A percentile compares a stretch with the other conserved stretches of the same genome.
These are phyloP conservation scores for Lithophane socia DNA, from an alignment of 2,888 invertebrate species.

Conservation along the genomic window DNA sequence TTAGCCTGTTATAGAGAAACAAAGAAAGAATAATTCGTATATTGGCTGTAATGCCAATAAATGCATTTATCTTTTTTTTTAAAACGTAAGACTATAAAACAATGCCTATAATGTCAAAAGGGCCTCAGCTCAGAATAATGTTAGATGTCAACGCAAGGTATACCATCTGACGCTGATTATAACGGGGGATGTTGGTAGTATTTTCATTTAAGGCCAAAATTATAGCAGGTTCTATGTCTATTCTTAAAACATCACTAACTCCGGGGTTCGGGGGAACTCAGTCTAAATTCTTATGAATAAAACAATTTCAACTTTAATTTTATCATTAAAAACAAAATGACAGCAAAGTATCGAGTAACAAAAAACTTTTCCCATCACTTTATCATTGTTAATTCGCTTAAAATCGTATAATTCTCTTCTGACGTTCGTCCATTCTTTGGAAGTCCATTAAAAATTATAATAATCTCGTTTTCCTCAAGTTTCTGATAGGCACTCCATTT, in stretches of 20 bases:
- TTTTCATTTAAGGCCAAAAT: neutral
- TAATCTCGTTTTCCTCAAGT: conserved; percentile 26
- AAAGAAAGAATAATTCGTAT: too few relatives aligned
- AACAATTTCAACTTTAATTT: conserved; percentile 10
- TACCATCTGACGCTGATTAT: too few relatives aligned
- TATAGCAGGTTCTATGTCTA: neutral
- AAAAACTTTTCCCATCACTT: conserved; percentile 33
- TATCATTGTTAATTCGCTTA: conserved; percentile 50
- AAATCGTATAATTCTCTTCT: conserved; percentile 47
- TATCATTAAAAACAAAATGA: conserved; percentile 1
- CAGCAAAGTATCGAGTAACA: conserved; percentile 21
- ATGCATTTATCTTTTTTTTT: too few relatives aligned
- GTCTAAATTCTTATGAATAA: neutral
- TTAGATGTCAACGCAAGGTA: too few relatives aligned
- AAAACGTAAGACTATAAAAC: too few relatives aligned
- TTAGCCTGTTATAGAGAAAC: too few relatives aligned
- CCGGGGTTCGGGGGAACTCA: neutral
- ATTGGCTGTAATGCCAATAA: too few relatives aligned
- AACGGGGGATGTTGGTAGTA: neutral
- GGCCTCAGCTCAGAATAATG: too few relatives aligned
- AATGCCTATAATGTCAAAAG: too few relatives aligned
- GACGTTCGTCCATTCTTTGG: conserved; percentile 31
- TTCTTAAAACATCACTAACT: neutral
- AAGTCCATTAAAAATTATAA: conserved; percentile 56
- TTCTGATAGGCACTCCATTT: conserved; percentile 28